Evolutionary conservation across 2,888 invertebrate species (phyloP).

Genomic region (Anoplius nigerrimus): DNA sequence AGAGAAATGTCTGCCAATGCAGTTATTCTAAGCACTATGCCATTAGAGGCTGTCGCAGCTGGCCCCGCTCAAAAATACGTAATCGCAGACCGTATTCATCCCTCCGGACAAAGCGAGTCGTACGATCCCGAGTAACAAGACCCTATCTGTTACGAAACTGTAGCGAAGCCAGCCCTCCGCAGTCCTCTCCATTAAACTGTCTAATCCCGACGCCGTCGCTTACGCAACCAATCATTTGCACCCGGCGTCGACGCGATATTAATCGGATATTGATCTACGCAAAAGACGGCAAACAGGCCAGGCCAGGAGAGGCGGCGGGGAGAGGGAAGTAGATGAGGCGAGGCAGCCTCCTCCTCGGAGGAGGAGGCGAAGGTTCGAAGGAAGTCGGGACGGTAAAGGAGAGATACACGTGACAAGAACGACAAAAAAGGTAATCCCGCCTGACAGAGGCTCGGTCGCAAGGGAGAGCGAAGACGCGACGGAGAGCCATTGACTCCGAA

Average conservation of each 20-base stretch:
- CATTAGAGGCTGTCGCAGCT: constrained; percentile 34
- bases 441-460: constrained; percentile 56
- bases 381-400: constrained; percentile 22
- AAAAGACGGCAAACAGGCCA: background rate
- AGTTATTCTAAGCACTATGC: constrained; percentile 28
- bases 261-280: constrained; percentile 63
- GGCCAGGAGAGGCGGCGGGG: background rate
- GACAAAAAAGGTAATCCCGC: constrained; percentile 67
- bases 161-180: too few species aligned
- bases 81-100: background rate
- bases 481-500: constrained; percentile 63
- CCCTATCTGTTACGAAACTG: background rate
- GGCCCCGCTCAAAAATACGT: constrained; percentile 10
- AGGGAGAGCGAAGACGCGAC: constrained; percentile 47
- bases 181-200: too few species aligned
- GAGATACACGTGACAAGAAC: constrained; percentile 69
- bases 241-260: constrained; percentile 42
- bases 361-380: constrained; percentile 6
- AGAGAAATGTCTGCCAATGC: constrained; percentile 36
- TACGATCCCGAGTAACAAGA: too few species aligned
- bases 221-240: background rate
- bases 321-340: constrained; percentile 14
- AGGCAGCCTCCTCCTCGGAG: background rate
- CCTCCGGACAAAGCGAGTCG: too few species aligned
- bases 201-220: background rate